These are phyloP conservation scores for Cryptoprocta ferox DNA, from an alignment of 2,797 vertebrate species.

Conservation along the genomic window DNA sequence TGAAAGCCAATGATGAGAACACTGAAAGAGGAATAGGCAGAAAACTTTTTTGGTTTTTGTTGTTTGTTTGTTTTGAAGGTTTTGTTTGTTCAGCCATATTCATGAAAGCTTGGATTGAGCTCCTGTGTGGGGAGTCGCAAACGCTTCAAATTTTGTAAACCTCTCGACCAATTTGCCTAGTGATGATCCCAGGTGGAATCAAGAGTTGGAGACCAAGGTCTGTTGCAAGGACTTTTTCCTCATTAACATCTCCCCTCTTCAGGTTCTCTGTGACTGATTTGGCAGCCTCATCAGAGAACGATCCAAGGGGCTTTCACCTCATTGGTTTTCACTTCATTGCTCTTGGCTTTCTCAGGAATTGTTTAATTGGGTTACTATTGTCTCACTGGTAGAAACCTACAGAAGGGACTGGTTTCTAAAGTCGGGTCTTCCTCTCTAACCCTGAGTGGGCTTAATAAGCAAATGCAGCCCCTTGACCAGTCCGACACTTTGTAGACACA, in stretches of 20 bases:
- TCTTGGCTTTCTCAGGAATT: slow-evolving; percentile 61
- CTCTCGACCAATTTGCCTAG: neutral
- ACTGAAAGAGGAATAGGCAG: neutral
- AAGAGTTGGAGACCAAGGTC: neutral
- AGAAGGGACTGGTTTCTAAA: slow-evolving; percentile 44
- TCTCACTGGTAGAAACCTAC: slow-evolving; percentile 50
- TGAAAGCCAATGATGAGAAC: neutral
- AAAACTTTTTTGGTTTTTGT: neutral
- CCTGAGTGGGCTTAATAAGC: neutral
- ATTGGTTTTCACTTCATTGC: slow-evolving; percentile 57
- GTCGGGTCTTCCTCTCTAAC: neutral
- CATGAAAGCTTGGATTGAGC: neutral
- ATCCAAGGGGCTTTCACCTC: slow-evolving; percentile 57
- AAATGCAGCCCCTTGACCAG: slow-evolving; percentile 41
- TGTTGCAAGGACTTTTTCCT: slow-evolving; percentile 52
- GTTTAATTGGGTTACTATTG: slow-evolving; percentile 69
- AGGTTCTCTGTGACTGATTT: slow-evolving; percentile 32
- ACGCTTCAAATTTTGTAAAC: neutral
- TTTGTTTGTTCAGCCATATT: neutral
- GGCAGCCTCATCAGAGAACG: neutral
- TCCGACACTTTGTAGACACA: neutral
- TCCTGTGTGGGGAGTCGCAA: neutral
- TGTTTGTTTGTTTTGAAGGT: neutral
- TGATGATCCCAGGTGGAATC: neutral
- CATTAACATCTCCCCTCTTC: slow-evolving; percentile 45